Base-by-base conservation (phyloP, 2,113 vertebrate genomes). In the Corythornis cristatus region DNA sequence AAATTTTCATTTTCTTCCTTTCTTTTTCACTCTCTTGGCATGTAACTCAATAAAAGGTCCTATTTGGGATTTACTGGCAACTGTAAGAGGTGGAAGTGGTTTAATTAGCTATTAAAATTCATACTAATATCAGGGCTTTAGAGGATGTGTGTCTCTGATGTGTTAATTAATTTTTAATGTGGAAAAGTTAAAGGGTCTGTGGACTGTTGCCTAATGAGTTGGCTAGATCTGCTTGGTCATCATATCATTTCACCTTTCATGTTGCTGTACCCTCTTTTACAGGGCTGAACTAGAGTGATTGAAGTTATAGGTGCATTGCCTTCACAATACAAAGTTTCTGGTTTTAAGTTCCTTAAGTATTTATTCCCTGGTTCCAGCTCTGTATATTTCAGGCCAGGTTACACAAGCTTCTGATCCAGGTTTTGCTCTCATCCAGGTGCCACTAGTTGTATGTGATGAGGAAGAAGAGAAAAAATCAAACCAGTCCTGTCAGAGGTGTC, bases 41-140 rank as follows among this genome's bases (percentile, higher is more conserved):
- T 83, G 64, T 51, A 54, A 25, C 11, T 73, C 31, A 58, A 68
- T 21, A 56, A 68, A 79, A 70, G 10, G 28, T 58, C 18, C 48
- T 85, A 5, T 33, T 77, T 83, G 42, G 67, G 71, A 85, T 89
- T 92, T 87, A 90, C 54, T 91, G 74, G 77, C 74, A 87, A 71
- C 79, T 89, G 31, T 29, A 83, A 58, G 71, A 88, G 70, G 54
- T 93, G 67, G 43, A 87, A 82, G 19, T 74, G 88, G 80, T 94
- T 91, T 77, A 95, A 92, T 95, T 87, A 92, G 71, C 74, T 89
- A 93, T 93, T 92, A 91, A 94, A 94, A 95, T 94, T 71, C 83
- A 93, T 58, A 46, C 17, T 90, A 80, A 79, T 85, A 28, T 58
- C 58, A 76, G 28, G 66, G 15, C 37, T 90, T 88, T 92, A 73